These are phyloP conservation scores for Bombus pascuorum DNA, from an alignment of 1,140 invertebrate species.

Conservation along the genomic window DNA sequence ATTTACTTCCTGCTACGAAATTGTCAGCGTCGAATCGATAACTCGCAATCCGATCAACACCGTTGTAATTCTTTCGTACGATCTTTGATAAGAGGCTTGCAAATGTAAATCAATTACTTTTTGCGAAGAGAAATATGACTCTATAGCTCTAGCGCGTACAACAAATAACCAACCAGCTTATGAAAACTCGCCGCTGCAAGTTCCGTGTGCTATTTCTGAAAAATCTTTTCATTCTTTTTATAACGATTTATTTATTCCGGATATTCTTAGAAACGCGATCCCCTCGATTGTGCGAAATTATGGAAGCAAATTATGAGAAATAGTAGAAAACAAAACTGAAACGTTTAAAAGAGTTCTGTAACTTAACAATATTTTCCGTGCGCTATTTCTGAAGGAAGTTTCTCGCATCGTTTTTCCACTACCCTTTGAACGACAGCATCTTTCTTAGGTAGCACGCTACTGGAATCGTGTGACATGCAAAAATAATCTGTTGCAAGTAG, in stretches of 20 bases:
- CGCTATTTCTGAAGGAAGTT: background rate
- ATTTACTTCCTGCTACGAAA: slow-evolving; percentile 41
- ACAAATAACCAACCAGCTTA: no score
- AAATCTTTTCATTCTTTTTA: no score
- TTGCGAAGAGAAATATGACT: no score
- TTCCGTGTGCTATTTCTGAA: no score
- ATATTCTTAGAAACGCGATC: no score
- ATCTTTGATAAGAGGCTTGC: background rate
- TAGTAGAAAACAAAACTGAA: background rate
- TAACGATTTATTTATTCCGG: no score
- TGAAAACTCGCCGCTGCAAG: no score
- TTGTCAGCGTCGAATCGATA: slow-evolving; percentile 16
- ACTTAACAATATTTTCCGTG: background rate
- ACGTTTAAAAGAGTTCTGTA: background rate
- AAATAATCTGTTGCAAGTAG: slow-evolving; percentile 59
- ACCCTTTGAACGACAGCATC: background rate
- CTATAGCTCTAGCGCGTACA: no score
- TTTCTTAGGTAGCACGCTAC: slow-evolving; percentile 1
- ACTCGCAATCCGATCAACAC: background rate
- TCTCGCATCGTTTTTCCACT: background rate
- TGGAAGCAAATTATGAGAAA: background rate
- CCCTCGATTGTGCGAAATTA: background rate
- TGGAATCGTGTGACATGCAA: slow-evolving; percentile 40
- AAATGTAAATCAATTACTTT: background rate
- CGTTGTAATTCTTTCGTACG: background rate